Percentiles rank a stretch among this genome's conserved stretches.
phyloP scores from a whole-genome alignment of 2,113 vertebrate genomes.

The Lophotis ruficrista region DNA sequence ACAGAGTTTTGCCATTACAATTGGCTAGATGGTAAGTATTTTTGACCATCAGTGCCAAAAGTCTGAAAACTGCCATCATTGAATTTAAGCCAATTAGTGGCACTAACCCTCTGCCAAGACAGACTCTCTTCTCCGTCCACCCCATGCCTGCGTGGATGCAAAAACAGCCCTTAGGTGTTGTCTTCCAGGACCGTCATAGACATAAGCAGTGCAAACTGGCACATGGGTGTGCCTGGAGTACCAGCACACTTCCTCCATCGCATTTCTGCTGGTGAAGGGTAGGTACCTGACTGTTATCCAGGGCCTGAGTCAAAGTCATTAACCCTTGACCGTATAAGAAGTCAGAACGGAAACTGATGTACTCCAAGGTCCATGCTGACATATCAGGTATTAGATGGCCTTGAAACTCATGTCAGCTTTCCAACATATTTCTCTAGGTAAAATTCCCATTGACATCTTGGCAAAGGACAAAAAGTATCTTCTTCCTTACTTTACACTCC shows the following conservation, averaged over 20 bases:
- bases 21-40: not conserved
- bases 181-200: not conserved
- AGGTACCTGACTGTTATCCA: not conserved
- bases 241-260: not conserved
- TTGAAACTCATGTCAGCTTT: not conserved
- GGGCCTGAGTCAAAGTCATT: not conserved
- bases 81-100: not conserved
- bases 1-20: not conserved
- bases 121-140: not conserved
- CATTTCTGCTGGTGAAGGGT: not conserved
- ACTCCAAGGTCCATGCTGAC: not conserved
- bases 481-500: not conserved
- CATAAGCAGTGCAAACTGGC: not conserved
- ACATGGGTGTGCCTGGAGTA: not conserved
- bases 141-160: not conserved
- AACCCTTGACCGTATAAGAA: not conserved
- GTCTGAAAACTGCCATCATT: not conserved
- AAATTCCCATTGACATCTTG: not conserved
- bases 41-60: not conserved
- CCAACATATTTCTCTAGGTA: not conserved
- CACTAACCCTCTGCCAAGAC: not conserved
- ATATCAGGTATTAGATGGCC: not conserved
- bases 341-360: not conserved
- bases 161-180: not conserved
- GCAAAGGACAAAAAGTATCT: not conserved